Evolutionary conservation across 2,797 vertebrate genomes (phyloP), one percentile per base, ranked within the genome.

Genomic region (Thunnus albacares): DNA sequence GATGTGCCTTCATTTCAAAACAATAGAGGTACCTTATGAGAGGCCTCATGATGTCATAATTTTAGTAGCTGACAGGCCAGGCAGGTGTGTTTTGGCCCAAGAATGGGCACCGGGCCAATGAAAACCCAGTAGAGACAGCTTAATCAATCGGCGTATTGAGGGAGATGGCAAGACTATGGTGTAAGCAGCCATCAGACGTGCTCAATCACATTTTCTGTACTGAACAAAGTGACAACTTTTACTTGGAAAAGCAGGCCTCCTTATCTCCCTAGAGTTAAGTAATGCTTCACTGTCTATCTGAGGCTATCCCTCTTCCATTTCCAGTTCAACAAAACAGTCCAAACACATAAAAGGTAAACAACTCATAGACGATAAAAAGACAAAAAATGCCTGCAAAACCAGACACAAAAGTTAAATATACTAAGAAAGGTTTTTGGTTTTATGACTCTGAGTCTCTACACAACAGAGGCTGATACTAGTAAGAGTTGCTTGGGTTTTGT

Each of bases 1-100:
- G 92, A 96, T 95, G 94, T 88, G 86, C 90, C 92, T 95, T 95
- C 94, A 93, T 94, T 94, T 94, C 88, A 94, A 94, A 95, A 95
- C 94, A 95, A 95, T 94, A 87, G 90, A 85, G 90, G 90, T 83
- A 81, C 89, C 94, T 95, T 92, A 96, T 92, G 92, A 95, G 91
- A 81, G 89, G 79, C 77, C 86, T 92, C 83, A 89, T 93, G 93
- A 95, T 95, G 93, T 94, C 91, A 93, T 95, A 94, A 95, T 85
- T 95, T 93, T 82, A 80, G 76, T 0, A 63, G 79, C 56, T 94
- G 95, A 94, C 93, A 93, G 91, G 81, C 72, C 51, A 28, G 75
- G 77, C 76, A 89, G 90, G 92, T 83, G 83, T 77, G 57, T 80
- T 89, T 86, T 72, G 84, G 85, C 82, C 81, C 33, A 56, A 1